Percentiles rank a stretch among this genome's conserved stretches.
Conservation (phyloP, 2,888 invertebrate species). For the Yponomeuta evonymella region DNA sequence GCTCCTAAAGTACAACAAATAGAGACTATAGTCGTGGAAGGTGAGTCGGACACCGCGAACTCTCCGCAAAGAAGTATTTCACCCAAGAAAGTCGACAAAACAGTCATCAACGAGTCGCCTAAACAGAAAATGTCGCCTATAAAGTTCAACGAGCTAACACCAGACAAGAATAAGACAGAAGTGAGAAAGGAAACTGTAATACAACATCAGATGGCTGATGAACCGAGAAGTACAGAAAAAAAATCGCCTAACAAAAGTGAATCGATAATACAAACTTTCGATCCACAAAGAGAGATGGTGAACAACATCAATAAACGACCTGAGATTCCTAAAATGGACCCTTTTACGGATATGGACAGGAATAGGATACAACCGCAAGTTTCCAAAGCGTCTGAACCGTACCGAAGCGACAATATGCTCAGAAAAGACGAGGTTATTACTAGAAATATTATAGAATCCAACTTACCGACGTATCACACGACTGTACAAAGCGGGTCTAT, state of each 20-base stretch:
- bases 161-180: conserved; percentile 55
- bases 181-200: conserved; percentile 67
- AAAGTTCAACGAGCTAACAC: conserved; percentile 29
- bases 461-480: conserved; percentile 51
- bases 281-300: conserved; percentile 50
- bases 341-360: conserved; percentile 51
- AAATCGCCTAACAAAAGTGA: conserved; percentile 63
- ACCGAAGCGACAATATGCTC: conserved; percentile 45
- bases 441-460: conserved; percentile 54
- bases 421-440: conserved; percentile 51
- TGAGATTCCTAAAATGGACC: conserved; percentile 53
- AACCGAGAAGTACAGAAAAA: conserved; percentile 42
- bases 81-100: conserved; percentile 52
- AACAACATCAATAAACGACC: conserved; percentile 43
- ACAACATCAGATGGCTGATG: conserved; percentile 60
- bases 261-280: conserved; percentile 55
- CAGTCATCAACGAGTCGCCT: conserved; percentile 53
- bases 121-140: conserved; percentile 47
- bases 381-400: conserved; percentile 55
- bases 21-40: conserved; percentile 63
- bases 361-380: conserved; percentile 45
- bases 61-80: conserved; percentile 41
- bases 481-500: conserved; percentile 52
- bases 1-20: conserved; percentile 56
- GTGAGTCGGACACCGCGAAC: conserved; percentile 53